These are phyloP conservation scores for Drosophila neutralis DNA, from an alignment of 2,888 invertebrate species.

Conservation along the genomic window DNA sequence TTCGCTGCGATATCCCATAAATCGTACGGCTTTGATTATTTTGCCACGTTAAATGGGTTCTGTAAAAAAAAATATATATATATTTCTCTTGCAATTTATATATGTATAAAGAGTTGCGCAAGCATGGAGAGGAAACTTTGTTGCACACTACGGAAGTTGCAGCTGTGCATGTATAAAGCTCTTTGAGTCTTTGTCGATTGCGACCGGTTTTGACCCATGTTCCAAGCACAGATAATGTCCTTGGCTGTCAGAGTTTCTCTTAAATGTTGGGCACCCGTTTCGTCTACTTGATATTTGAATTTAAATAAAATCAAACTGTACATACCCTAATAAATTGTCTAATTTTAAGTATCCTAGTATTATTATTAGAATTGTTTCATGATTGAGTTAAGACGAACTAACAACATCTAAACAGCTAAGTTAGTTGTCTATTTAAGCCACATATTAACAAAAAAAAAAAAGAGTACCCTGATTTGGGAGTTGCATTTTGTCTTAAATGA, in stretches of 20 bases:
- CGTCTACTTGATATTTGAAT: slow-evolving; percentile 31
- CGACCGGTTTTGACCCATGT: slow-evolving; percentile 56
- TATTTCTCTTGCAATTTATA: neutral
- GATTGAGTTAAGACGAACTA: neutral
- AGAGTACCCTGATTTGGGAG: neutral
- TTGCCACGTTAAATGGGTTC: slow-evolving; percentile 55
- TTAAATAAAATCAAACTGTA: neutral
- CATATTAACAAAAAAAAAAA: neutral
- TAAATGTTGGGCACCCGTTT: slow-evolving; percentile 38
- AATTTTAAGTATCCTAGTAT: neutral
- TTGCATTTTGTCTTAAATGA: neutral
- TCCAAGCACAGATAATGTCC: slow-evolving; percentile 50
- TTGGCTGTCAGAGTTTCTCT: slow-evolving; percentile 53
- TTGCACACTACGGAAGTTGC: slow-evolving; percentile 63
- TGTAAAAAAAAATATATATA: slow-evolving; percentile 39
- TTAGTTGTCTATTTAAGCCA: neutral
- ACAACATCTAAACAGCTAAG: neutral
- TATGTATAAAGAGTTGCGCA: slow-evolving; percentile 52
- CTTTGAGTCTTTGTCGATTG: slow-evolving; percentile 9
- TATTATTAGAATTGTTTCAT: neutral
- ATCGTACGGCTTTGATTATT: slow-evolving; percentile 56
- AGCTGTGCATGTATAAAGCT: slow-evolving; percentile 35
- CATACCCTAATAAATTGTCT: slow-evolving; percentile 11
- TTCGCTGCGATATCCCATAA: slow-evolving; percentile 46
- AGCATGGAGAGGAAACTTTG: slow-evolving; percentile 29